These are phyloP conservation scores for Drosophila aldrichi DNA, from an alignment of 2,888 invertebrate species.

Conservation along the genomic window DNA sequence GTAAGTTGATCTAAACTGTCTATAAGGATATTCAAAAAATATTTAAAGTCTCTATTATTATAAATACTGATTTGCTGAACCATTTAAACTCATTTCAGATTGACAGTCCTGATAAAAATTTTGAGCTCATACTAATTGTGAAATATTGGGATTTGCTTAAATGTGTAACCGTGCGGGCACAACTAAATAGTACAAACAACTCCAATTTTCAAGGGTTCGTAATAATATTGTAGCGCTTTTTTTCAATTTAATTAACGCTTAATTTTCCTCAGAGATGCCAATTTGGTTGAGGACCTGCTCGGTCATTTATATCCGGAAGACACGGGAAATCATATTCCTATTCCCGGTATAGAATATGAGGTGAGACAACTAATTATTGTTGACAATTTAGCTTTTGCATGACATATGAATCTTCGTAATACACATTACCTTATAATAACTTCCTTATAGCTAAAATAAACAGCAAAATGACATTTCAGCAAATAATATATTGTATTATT, in stretches of 20 bases:
- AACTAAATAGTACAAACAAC: constrained; percentile 32
- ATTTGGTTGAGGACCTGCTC: constrained; percentile 54
- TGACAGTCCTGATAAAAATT: constrained; percentile 37
- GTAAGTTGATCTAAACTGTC: constrained; percentile 17
- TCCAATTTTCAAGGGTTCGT: constrained; percentile 46
- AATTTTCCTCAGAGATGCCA: constrained; percentile 45
- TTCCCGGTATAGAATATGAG: constrained; percentile 65
- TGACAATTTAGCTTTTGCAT: no score
- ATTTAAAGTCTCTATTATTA: no score
- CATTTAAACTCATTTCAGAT: constrained; percentile 32
- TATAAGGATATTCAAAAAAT: no score
- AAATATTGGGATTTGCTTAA: constrained; percentile 63
- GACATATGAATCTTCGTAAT: no score
- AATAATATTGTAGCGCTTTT: neutral
- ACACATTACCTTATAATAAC: no score
- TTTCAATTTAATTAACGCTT: neutral
- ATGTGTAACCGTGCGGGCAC: constrained; percentile 55
- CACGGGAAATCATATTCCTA: constrained; percentile 59
- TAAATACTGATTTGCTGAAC: no score
- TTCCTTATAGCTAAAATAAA: no score
- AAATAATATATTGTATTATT: no score
- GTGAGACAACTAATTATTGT: constrained; percentile 19
- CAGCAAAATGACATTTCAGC: no score
- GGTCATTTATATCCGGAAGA: constrained; percentile 60
- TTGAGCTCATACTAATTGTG: constrained; percentile 46